Base-by-base conservation (phyloP, 2,888 invertebrate genomes). In the Acanthosepion lycidas region DNA sequence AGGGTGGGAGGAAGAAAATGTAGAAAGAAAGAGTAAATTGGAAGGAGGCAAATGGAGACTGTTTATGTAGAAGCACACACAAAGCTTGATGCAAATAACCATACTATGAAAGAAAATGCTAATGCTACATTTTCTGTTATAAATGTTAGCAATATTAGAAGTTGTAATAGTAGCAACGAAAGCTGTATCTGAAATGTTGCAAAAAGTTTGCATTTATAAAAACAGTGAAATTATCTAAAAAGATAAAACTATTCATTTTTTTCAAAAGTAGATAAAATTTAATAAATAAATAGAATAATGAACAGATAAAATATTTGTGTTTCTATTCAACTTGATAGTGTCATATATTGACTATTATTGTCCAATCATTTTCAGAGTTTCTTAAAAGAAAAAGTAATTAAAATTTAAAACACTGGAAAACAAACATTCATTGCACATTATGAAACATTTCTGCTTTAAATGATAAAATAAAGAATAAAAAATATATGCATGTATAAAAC, bases 11-110 rank as follows among this genome's bases (percentile, higher is more conserved):
- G 33, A 59, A 28, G n/a, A n/a, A 55, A 94, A 6, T 18, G 33
- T 15, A 28, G 28, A 55, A 64, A 49, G 48, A 59, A 42, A 28
- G 33, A 94, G 33, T 59, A 33, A 9, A 51, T 8, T 33, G 48
- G 94, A 55, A 94, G 53, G n/a, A 49, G 28, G 23, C 53, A n/a
- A n/a, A 94, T 23, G 42, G 48, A 92, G 49, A 92, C 92, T 92
- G 92, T 23, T 48, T 49, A 48, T 20, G 49, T 48, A 49, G 42
- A 92, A 49, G 49, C 42, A n/a, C 92, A 92, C 42, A 92, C 20
- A 49, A 92, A 92, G 49, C 42, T 49, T 49, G 49, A 92, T 92
- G 23, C n/a, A 49, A 48, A 49, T 49, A 92, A 92, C 49, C 49
- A 92, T n/a, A 49, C n/a, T 92, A 92, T 49, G 49, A 92, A 92